A percentile compares a stretch with the other conserved stretches of the same genome.
These are phyloP conservation scores for Cinclus cinclus DNA, from an alignment of 2,113 vertebrate genomes.

Conservation along the genomic window DNA sequence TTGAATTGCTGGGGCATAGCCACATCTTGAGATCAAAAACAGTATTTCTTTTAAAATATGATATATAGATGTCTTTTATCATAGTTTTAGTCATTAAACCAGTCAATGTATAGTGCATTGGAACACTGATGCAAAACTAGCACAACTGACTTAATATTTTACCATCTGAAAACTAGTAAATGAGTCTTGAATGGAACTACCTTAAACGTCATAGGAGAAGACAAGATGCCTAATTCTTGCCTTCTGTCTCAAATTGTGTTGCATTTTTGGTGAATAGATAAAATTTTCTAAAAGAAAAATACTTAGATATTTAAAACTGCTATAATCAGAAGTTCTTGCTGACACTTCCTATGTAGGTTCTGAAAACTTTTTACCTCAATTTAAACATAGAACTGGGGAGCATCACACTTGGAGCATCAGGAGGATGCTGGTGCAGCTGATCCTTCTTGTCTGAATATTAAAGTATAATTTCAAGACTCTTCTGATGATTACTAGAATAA, in stretches of 20 bases:
- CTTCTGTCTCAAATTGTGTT: not conserved
- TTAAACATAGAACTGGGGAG: not conserved
- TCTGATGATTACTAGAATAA: not conserved
- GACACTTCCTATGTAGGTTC: not conserved
- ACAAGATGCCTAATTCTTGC: not conserved
- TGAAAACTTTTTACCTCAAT: not conserved
- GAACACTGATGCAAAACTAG: not conserved
- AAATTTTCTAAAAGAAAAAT: not conserved
- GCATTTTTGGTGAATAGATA: not conserved
- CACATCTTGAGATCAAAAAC: not conserved
- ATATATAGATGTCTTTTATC: not conserved
- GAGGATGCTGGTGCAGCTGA: not conserved
- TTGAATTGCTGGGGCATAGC: not conserved
- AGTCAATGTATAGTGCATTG: not conserved
- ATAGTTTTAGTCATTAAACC: not conserved
- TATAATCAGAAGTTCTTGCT: not conserved
- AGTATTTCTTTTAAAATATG: not conserved
- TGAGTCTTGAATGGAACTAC: not conserved
- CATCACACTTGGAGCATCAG: not conserved
- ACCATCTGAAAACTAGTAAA: not conserved
- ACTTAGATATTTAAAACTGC: not conserved
- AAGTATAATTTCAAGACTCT: not conserved
- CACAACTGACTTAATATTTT: not conserved
- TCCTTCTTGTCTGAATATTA: not conserved
- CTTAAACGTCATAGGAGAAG: not conserved